Base-by-base conservation (phyloP, 92 coral and sea anemone species). In the Epizoanthus stellaris region DNA sequence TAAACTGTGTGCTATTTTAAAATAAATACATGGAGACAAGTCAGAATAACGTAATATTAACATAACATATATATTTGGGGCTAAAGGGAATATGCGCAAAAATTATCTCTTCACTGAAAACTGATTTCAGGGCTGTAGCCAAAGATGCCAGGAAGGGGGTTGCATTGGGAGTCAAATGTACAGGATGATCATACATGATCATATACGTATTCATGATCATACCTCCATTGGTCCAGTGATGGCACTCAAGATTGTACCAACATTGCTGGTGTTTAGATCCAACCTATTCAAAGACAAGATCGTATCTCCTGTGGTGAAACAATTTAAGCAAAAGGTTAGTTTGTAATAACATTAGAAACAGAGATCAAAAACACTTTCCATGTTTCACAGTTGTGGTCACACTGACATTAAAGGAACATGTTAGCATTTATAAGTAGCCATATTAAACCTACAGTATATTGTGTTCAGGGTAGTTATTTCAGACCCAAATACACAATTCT, bases 201-300 rank as follows among this genome's bases (percentile, higher is more conserved):
- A 62, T 42, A 34, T n/a, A 10, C 52, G 14, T 52, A 1, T 47
- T 5, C 61, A 13, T 39, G 40, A 16, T 14, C 12, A n/a, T 87
- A 96, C 99, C 99, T 96, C 98, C 98, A 96, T 94, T 69, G 97
- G 95, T 11, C 99, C 99, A 57, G 98, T 95, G 54, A 96, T 96
- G 58, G 99, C 99, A 67, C 96, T 95, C 73, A 96, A 89, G 82
- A 96, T 96, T 0, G 98, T 95, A 81, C 95, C 91, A 25, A 96
- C 95, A 90, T 96, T 96, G 81, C 95, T 88, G 12, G 92, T 88
- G 72, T 96, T 96, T 17, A 96, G 70, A 87, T 96, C 99, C 81
- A 96, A 86, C 80, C 92, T 95, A 81, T 96, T 96, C 38, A 96
- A 68, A 39, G 98, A 89, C 23, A 96, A 93, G 80, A 96, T 91